Conservation (phyloP, 2,113 vertebrate genomes). For the Desmodus rotundus region DNA sequence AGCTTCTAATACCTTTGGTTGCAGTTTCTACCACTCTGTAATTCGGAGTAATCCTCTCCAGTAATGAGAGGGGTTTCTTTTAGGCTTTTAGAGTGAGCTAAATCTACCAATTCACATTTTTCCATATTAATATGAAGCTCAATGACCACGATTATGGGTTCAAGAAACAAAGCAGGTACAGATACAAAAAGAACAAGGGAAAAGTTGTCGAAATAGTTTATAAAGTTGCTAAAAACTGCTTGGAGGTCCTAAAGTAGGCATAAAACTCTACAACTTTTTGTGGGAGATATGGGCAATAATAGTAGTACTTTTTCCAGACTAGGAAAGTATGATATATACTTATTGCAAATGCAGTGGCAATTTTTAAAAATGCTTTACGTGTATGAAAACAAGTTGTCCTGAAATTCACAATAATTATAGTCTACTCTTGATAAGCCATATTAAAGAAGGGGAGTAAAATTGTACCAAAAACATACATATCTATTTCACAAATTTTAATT, state of each 20-base stretch:
- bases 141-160: neutral
- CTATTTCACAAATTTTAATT: neutral
- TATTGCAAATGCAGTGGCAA: neutral
- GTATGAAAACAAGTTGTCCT: neutral
- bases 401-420: neutral
- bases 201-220: neutral
- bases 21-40: neutral
- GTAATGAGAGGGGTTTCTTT: neutral
- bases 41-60: neutral
- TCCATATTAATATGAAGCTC: neutral
- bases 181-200: neutral
- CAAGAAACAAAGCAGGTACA: neutral
- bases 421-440: neutral
- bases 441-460: neutral
- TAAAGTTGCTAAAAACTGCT: neutral
- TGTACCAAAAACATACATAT: neutral
- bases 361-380: neutral
- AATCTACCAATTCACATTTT: neutral
- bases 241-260: neutral
- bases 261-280: neutral
- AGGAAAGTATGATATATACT: neutral
- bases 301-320: neutral
- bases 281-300: neutral
- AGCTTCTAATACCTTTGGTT: neutral
- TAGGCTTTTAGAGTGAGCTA: neutral